Percentiles rank a stretch among this genome's conserved stretches.
Conservation (phyloP, 2,113 vertebrate species). For the Carassius carassius region DNA sequence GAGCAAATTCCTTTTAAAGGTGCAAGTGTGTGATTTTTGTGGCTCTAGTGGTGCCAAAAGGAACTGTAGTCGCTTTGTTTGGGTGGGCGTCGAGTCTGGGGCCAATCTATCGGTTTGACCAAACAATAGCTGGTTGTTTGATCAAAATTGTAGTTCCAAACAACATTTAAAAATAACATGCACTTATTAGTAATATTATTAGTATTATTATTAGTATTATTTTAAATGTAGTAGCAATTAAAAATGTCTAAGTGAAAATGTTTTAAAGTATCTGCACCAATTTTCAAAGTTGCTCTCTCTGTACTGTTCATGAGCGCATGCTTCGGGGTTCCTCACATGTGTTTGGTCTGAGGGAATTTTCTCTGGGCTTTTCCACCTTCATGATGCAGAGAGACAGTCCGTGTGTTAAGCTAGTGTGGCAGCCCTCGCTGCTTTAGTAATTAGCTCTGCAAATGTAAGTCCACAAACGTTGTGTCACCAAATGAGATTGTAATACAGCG, state of each 20-base stretch:
- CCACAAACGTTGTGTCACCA: conserved; percentile 30
- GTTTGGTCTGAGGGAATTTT: not conserved
- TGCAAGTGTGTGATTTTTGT: not conserved
- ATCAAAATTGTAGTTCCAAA: too few species aligned
- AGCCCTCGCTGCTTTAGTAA: conserved; percentile 24
- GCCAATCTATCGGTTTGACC: not conserved
- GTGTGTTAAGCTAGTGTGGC: conserved; percentile 11
- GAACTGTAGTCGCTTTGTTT: not conserved
- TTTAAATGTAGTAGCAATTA: too few species aligned
- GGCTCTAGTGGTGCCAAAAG: not conserved
- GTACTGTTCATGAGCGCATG: not conserved
- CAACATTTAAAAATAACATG: too few species aligned
- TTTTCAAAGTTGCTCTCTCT: not conserved
- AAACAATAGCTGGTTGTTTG: not conserved
- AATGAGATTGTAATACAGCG: conserved; percentile 50
- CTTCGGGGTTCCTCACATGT: not conserved
- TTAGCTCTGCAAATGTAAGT: conserved; percentile 50
- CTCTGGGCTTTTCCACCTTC: not conserved
- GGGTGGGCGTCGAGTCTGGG: too few species aligned
- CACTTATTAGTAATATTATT: too few species aligned
- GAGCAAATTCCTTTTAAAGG: not conserved
- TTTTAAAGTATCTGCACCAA: too few species aligned
- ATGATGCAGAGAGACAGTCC: not conserved
- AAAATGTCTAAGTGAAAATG: too few species aligned
- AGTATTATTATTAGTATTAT: too few species aligned